phyloP scores from a whole-genome alignment of 1,140 invertebrate species.

The Zaprionus davidi region DNA sequence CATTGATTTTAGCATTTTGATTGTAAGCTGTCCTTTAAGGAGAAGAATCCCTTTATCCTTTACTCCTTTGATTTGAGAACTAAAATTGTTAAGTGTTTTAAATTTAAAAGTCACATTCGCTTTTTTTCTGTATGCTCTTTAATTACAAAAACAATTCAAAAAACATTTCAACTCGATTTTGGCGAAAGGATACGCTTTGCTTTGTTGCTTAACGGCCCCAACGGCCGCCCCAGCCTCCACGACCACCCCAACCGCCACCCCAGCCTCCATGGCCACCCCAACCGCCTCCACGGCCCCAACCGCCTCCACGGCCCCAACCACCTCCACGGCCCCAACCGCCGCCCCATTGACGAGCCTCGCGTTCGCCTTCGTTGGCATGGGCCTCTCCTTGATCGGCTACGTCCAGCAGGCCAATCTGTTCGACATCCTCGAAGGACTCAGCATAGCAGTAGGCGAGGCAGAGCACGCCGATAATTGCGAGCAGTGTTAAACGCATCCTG shows the following conservation, averaged over 20 bases:
- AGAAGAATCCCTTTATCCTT: neutral
- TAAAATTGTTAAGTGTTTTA: neutral
- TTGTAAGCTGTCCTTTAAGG: no score
- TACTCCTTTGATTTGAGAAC: neutral
- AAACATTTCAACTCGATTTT: neutral
- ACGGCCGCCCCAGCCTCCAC: conserved; percentile 9
- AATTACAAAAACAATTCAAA: conserved; percentile 23
- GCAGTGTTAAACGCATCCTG: conserved; percentile 52
- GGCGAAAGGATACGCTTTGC: neutral
- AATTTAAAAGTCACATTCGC: conserved; percentile 4
- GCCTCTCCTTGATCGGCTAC: conserved; percentile 51
- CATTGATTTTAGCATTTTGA: neutral
- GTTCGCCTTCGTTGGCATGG: conserved; percentile 49
- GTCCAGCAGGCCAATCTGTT: conserved; percentile 29
- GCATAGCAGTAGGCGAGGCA: conserved; percentile 40
- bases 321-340: conserved; percentile 12
- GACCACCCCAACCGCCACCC: conserved; percentile 18
- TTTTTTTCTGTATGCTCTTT: conserved; percentile 49
- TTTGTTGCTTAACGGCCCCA: conserved; percentile 9
- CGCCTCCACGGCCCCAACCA: conserved; percentile 7
- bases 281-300: conserved; percentile 20
- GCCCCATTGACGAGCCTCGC: conserved; percentile 34
- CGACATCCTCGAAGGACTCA: neutral
- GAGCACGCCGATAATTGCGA: conserved; percentile 37
- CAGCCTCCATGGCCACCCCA: conserved; percentile 23